Evolutionary conservation across 1,140 invertebrate species (phyloP), one percentile per base, ranked within the genome.

Genomic region (Neodiprion lecontei): DNA sequence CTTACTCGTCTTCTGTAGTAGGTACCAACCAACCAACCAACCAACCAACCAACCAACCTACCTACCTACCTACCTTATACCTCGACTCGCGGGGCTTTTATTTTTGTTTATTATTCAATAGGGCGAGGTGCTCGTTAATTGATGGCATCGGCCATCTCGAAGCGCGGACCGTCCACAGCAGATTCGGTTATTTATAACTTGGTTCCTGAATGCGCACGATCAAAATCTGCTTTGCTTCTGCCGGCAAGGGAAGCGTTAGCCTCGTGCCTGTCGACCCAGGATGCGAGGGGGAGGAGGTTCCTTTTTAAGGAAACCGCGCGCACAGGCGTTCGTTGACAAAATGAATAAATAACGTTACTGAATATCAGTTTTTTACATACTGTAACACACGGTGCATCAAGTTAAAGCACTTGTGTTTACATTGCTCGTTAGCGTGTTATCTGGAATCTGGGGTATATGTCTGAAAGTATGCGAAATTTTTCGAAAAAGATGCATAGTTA

Each of bases 261-360:
- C 65, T 66, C 65, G 65, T 14, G 65, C 14, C 21, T 14, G 14
- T n/a, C 65, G 14, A 21, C 14, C 87, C 88, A 88, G 88, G 89
- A 87, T 89, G 88, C 88, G 88, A 89, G 89, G 88, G 86, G 88
- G 89, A 89, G 88, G 87, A 88, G 88, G 87, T 88, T 86, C 87
- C 87, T 14, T n/a, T 85, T 83, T 84, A 82, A 82, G 82, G 82
- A 82, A 69, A 79, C 70, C 72, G 50, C 69, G 14, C 70, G 65
- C 74, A 28, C 79, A n/a, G 14, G 21, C 65, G 65, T 66, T 5
- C 5, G 1, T 1, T 66, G 65, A 66, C 65, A 21, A 21, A 40
- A 40, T 40, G 28, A 40, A 40, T 40, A 40, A 40, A 40, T 40
- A 40, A 40, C 28, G 28, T 40, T 40, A 40, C 28, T 5, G 28